Conservation (phyloP, 2,888 invertebrate species). For the Limnephilus rhombicus region DNA sequence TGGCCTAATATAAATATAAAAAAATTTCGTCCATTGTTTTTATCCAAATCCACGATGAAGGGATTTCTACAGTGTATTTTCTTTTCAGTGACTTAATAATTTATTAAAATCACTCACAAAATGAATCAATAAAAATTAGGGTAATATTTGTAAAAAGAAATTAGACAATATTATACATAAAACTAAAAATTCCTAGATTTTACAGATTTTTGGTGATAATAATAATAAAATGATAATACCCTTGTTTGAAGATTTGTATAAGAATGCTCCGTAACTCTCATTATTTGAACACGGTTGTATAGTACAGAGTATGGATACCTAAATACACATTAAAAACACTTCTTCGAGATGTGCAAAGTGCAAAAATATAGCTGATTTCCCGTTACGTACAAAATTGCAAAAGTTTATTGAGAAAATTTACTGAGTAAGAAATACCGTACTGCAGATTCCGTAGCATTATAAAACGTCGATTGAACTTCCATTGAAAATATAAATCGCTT, state of each 20-base stretch:
- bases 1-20: too few relatives aligned
- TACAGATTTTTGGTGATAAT: not conserved
- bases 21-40: too few relatives aligned
- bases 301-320: too few relatives aligned
- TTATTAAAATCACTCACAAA: not conserved
- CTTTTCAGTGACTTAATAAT: too few relatives aligned
- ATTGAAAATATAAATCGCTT: constrained; percentile 16
- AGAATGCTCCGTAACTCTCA: too few relatives aligned
- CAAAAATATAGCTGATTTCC: not conserved
- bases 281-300: too few relatives aligned
- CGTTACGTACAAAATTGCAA: not conserved
- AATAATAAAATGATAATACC: too few relatives aligned
- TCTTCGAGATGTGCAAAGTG: not conserved
- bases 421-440: not conserved
- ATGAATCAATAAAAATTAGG: not conserved
- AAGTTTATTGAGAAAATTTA: not conserved
- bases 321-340: not conserved
- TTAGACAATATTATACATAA: too few relatives aligned
- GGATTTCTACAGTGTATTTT: too few relatives aligned
- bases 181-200: not conserved
- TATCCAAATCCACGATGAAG: too few relatives aligned
- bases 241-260: too few relatives aligned
- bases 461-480: not conserved
- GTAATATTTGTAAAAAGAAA: not conserved
- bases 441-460: not conserved